These are phyloP conservation scores for Ceyx erithaca DNA, from an alignment of 2,797 vertebrate species.

Conservation along the genomic window DNA sequence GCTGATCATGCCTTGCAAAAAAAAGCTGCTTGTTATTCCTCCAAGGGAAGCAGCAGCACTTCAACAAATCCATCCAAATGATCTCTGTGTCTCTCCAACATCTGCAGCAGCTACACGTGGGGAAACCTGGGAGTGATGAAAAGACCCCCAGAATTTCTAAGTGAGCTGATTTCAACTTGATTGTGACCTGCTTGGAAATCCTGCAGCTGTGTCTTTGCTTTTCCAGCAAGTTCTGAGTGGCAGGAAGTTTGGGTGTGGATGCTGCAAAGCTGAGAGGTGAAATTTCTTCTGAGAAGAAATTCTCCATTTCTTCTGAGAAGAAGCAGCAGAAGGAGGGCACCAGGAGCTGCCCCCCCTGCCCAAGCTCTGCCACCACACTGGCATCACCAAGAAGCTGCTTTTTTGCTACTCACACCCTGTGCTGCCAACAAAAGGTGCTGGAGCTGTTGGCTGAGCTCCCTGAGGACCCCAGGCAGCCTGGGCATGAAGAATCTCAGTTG, in stretches of 20 bases:
- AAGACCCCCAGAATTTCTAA: background rate
- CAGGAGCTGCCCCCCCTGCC: background rate
- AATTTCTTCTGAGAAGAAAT: background rate
- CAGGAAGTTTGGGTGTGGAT: background rate
- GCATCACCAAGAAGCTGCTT: background rate
- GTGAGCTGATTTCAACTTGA: background rate
- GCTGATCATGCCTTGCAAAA: background rate
- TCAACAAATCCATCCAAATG: background rate
- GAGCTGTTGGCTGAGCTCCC: background rate
- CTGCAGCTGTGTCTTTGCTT: constrained; percentile 38
- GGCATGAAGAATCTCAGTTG: background rate
- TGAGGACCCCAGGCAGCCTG: accelerated
- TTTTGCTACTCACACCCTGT: background rate
- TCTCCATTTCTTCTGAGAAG: background rate
- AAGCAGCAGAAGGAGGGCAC: too few relatives aligned
- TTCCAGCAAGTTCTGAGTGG: background rate
- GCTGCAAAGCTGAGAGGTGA: constrained; percentile 25
- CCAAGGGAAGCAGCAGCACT: background rate
- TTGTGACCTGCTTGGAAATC: constrained; percentile 14
- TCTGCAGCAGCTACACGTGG: background rate
- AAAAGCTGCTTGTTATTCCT: background rate
- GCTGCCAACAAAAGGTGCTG: accelerated
- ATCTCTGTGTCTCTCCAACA: background rate
- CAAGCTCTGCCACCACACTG: background rate
- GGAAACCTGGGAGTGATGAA: background rate